These are phyloP conservation scores for Saccostrea cuccullata DNA, from an alignment of 1,140 invertebrate species.

Conservation along the genomic window DNA sequence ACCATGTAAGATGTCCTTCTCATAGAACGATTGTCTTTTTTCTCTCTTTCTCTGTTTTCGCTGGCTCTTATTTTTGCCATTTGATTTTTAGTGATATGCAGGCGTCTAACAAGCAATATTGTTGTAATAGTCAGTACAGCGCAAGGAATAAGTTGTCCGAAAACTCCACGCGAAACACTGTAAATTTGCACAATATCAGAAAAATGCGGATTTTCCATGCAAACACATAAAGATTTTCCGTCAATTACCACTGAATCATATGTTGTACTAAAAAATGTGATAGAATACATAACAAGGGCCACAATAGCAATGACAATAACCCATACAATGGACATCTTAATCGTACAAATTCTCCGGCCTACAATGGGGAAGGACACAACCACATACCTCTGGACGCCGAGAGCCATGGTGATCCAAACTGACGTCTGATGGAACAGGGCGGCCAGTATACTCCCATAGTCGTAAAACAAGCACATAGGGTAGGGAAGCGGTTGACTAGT, in stretches of 20 bases:
- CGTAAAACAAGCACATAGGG: conserved; percentile 54
- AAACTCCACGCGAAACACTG: conserved; percentile 26
- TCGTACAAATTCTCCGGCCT: conserved; percentile 51
- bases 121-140: conserved; percentile 41
- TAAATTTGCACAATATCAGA: conserved; percentile 24
- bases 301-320: conserved; percentile 20
- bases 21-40: conserved; percentile 46
- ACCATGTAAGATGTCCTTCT: conserved; percentile 45
- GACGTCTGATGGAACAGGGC: conserved; percentile 51
- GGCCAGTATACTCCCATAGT: conserved; percentile 43
- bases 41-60: conserved; percentile 45
- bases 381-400: conserved; percentile 53
- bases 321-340: conserved; percentile 31
- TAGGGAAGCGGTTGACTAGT: conserved; percentile 38
- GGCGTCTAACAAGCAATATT: conserved; percentile 41
- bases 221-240: conserved; percentile 43
- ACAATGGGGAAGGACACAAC: conserved; percentile 49
- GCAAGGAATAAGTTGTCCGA: conserved; percentile 47
- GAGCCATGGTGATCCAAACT: conserved; percentile 53
- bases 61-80: conserved; percentile 32
- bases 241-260: conserved; percentile 32
- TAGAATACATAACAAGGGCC: conserved; percentile 38
- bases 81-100: conserved; percentile 38
- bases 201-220: conserved; percentile 37
- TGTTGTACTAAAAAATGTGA: conserved; percentile 37